Conservation (phyloP, 2,113 vertebrate genomes). For the Silurus asotus region DNA sequence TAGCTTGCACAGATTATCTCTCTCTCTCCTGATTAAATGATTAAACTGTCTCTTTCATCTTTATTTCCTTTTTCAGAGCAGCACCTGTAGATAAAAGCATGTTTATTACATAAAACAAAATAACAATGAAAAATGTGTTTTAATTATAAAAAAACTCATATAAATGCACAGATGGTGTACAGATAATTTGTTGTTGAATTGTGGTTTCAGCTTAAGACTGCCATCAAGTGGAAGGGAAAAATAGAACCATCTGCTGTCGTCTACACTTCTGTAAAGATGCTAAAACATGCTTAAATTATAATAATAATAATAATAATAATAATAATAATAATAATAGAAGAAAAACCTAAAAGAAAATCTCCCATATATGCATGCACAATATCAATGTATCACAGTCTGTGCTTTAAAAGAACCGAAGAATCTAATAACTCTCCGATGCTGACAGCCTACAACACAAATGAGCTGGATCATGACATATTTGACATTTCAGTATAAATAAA, state of each 20-base stretch:
- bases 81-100: constrained; percentile 12
- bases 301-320: too few relatives aligned
- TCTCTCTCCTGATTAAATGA: too few relatives aligned
- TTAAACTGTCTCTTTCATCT: background rate
- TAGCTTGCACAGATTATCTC: background rate
- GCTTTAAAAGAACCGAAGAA: background rate
- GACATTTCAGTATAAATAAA: background rate
- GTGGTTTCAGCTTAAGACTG: constrained; percentile 1
- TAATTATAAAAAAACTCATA: too few relatives aligned
- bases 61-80: background rate
- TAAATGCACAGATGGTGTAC: background rate
- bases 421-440: background rate
- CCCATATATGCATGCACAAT: background rate
- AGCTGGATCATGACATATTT: background rate
- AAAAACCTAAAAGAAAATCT: background rate
- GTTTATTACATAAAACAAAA: constrained; percentile 7
- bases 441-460: background rate
- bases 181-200: background rate
- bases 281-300: background rate
- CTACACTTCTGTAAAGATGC: background rate
- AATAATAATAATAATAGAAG: too few relatives aligned
- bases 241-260: background rate
- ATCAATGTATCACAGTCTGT: background rate
- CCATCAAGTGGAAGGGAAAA: constrained; percentile 3
- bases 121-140: background rate